phyloP scores from a whole-genome alignment of 2,113 vertebrate species.

The Acrocephalus arundinaceus region DNA sequence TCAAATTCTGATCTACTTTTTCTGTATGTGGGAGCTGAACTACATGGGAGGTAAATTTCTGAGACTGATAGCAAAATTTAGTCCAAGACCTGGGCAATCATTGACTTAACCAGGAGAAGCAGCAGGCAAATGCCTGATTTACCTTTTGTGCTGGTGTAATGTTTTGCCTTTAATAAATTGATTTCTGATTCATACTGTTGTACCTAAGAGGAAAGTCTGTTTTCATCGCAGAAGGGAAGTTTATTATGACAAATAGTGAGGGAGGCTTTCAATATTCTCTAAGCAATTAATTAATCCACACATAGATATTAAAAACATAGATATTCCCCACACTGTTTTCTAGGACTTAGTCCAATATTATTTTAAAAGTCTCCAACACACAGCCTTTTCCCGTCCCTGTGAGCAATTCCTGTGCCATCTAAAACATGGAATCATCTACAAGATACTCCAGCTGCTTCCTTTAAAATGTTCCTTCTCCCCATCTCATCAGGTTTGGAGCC shows the following conservation, averaged over 20 bases:
- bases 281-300: background rate
- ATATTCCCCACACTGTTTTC: background rate
- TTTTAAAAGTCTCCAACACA: background rate
- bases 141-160: background rate
- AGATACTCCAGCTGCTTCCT: accelerated
- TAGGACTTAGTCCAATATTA: background rate
- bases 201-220: background rate
- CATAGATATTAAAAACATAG: background rate
- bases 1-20: background rate
- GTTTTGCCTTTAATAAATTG: background rate
- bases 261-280: background rate
- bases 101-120: background rate
- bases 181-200: background rate
- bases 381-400: background rate
- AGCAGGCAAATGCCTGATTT: background rate
- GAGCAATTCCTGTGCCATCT: background rate
- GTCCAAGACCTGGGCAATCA: background rate
- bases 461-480: background rate
- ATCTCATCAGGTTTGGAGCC: background rate
- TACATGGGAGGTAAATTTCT: background rate
- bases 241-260: background rate
- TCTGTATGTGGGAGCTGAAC: background rate
- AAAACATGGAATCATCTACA: background rate
- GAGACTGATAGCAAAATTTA: background rate
- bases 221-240: background rate